phyloP scores from a whole-genome alignment of 2,797 vertebrate genomes.

The Diglossa cyanea region DNA sequence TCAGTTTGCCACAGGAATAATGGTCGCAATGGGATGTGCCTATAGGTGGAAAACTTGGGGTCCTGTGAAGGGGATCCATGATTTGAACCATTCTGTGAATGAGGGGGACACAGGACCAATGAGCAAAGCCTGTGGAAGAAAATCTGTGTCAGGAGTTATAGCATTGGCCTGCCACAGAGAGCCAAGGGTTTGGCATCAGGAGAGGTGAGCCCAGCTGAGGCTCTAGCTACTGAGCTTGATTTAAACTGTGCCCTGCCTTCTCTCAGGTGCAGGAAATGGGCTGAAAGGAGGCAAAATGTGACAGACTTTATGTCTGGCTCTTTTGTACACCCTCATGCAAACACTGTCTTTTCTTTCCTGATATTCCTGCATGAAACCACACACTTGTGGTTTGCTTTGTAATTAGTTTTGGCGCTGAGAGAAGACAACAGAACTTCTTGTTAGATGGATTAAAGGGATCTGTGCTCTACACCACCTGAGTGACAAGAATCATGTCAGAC shows the following conservation, averaged over 20 bases:
- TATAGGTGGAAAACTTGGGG: neutral
- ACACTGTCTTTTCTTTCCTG: neutral
- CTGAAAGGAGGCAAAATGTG: neutral
- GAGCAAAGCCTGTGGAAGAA: neutral
- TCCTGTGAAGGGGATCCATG: neutral
- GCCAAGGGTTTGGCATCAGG: neutral
- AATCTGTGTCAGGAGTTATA: neutral
- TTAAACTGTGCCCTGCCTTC: neutral
- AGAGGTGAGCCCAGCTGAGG: neutral
- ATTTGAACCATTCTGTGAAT: neutral
- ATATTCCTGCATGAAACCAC: neutral
- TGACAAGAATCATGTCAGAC: slow-evolving; percentile 31
- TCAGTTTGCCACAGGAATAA: neutral
- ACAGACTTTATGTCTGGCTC: neutral
- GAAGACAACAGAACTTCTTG: slow-evolving; percentile 50
- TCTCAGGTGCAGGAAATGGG: neutral
- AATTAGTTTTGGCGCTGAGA: slow-evolving; percentile 49
- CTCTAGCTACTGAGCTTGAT: neutral
- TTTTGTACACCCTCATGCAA: neutral
- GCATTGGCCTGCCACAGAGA: neutral
- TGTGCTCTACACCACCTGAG: slow-evolving; percentile 7
- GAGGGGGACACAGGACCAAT: neutral
- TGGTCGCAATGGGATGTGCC: accelerated
- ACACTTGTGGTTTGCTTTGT: slow-evolving; percentile 40
- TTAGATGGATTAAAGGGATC: slow-evolving; percentile 49